A percentile compares a stretch with the other conserved stretches of the same genome.
Conservation (phyloP, 2,113 vertebrate genomes). For the Corythoichthys intestinalis region DNA sequence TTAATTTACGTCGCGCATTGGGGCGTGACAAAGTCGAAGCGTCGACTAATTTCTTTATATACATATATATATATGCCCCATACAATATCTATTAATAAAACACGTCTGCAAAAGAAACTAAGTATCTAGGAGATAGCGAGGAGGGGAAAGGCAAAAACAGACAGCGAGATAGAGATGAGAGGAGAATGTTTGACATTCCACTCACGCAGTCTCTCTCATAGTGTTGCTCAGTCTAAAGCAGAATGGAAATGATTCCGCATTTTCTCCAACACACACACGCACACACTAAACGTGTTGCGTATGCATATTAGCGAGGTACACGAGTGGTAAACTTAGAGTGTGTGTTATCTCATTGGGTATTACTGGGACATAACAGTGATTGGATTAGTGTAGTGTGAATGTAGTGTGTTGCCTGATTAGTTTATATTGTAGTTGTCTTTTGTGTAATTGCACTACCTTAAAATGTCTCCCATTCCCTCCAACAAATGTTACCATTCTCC, state of each 20-base stretch:
- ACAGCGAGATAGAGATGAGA: conserved; percentile 44
- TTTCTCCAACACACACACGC: conserved; percentile 32
- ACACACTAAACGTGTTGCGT: conserved; percentile 19
- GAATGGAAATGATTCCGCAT: conserved; percentile 61
- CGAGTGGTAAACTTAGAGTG: conserved; percentile 39
- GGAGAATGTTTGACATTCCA: conserved; percentile 66
- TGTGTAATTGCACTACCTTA: conserved; percentile 26
- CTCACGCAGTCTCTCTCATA: conserved; percentile 56
- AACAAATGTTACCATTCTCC: conserved; percentile 28
- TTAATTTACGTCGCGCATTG: too few relatives aligned
- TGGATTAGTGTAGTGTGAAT: conserved; percentile 52
- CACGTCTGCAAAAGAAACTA: background rate
- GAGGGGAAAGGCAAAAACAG: conserved; percentile 9
- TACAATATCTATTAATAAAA: background rate
- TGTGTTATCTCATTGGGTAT: conserved; percentile 57
- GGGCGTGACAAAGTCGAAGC: too few relatives aligned
- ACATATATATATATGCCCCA: too few relatives aligned
- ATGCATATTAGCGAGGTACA: conserved; percentile 25
- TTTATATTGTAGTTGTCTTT: conserved; percentile 25
- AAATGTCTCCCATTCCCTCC: conserved; percentile 7
- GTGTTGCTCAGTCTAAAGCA: conserved; percentile 60
- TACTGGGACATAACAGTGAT: conserved; percentile 49
- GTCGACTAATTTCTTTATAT: too few relatives aligned
- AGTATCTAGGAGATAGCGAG: conserved; percentile 18
- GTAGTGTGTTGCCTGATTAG: conserved; percentile 44